phyloP scores from a whole-genome alignment of 2,113 vertebrate genomes.

The Rhadina sibilatrix region DNA sequence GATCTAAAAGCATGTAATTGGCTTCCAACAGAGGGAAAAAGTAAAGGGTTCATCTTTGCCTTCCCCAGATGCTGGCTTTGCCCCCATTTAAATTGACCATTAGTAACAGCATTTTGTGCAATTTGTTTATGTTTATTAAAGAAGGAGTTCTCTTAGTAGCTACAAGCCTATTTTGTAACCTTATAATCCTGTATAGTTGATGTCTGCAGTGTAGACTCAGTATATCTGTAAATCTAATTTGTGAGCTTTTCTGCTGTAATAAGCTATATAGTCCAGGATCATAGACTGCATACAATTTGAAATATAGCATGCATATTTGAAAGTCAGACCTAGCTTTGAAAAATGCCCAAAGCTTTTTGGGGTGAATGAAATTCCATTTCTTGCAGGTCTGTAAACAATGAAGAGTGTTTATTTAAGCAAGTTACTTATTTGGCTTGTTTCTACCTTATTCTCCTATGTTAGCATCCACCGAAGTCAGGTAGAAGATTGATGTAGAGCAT shows the following conservation, averaged over 20 bases:
- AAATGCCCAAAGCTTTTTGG: background rate
- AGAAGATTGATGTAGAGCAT: fast-evolving
- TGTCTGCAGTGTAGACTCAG: background rate
- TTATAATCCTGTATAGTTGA: background rate
- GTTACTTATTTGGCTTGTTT: background rate
- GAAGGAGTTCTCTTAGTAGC: background rate
- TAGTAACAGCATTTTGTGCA: background rate
- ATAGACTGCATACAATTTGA: background rate
- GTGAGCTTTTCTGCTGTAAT: background rate
- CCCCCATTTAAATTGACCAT: background rate
- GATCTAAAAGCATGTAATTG: background rate
- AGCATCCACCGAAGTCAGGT: background rate
- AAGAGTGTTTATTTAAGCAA: background rate
- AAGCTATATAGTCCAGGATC: background rate
- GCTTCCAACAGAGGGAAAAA: background rate
- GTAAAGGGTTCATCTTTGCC: background rate
- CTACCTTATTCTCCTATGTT: background rate
- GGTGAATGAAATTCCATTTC: background rate
- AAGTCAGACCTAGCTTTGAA: background rate
- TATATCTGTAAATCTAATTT: background rate
- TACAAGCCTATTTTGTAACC: background rate
- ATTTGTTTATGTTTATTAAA: background rate
- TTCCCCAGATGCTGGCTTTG: background rate
- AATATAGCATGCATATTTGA: background rate
- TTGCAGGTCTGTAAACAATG: background rate